Evolutionary conservation across 2,113 vertebrate species (phyloP).

Genomic region (Cololabis saira): DNA sequence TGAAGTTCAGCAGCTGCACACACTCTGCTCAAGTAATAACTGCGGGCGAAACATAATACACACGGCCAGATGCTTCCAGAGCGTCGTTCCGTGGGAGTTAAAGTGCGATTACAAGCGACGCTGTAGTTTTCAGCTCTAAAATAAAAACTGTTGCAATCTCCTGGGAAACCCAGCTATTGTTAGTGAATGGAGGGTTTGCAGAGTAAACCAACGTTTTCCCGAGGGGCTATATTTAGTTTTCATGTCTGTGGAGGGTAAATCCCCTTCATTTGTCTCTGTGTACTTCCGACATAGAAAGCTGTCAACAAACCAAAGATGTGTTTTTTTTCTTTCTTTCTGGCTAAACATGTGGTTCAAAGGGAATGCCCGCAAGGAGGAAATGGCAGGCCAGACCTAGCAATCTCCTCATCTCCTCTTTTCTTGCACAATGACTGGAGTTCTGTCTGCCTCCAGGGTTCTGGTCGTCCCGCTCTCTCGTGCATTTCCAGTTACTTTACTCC

Average conservation of each 20-base stretch:
- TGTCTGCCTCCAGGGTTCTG: conserved; percentile 3
- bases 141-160: neutral
- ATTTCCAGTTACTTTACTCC: neutral
- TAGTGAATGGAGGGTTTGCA: conserved; percentile 16
- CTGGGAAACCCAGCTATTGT: conserved; percentile 35
- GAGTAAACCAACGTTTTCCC: conserved; percentile 27
- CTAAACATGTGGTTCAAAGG: conserved; percentile 56
- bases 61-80: too few relatives aligned
- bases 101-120: conserved; percentile 1
- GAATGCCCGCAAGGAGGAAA: conserved; percentile 66
- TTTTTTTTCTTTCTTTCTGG: conserved; percentile 14
- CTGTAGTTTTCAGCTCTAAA: neutral
- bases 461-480: neutral
- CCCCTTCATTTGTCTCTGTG: conserved; percentile 36
- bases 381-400: conserved; percentile 45
- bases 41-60: conserved; percentile 15
- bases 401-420: conserved; percentile 30
- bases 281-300: conserved; percentile 53
- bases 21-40: conserved; percentile 11
- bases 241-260: conserved; percentile 51
- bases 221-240: conserved; percentile 34
- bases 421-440: conserved; percentile 40
- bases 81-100: neutral
- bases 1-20: conserved; percentile 51
- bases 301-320: conserved; percentile 63